Conservation (phyloP, 2,113 vertebrate genomes). For the Forbesichthys agassizii region DNA sequence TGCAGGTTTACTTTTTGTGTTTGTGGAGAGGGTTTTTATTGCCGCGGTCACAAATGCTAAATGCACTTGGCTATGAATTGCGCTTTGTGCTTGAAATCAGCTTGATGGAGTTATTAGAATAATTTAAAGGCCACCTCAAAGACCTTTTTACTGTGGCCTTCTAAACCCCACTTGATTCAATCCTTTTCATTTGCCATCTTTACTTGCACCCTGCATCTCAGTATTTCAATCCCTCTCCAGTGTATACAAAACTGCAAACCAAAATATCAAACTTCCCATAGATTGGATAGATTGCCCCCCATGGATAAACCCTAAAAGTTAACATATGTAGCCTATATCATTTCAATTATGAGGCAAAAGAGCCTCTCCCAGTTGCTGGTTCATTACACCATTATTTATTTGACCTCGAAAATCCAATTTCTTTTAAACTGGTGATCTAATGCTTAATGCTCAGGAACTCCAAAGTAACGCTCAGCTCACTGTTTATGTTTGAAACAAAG, state of each 20-base stretch:
- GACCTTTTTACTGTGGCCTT: conserved; percentile 42
- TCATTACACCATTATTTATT: not conserved
- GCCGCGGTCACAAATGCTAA: conserved; percentile 10
- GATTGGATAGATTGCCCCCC: conserved; percentile 9
- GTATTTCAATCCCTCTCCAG: conserved; percentile 48
- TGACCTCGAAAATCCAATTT: not conserved
- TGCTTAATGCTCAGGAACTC: not conserved
- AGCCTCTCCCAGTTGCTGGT: not conserved
- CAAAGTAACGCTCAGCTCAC: too few species aligned
- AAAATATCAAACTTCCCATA: conserved; percentile 6
- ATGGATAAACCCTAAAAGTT: conserved; percentile 6
- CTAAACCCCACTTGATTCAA: conserved; percentile 64
- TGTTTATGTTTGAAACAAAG: too few species aligned
- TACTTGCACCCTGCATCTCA: conserved; percentile 49
- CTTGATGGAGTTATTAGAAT: conserved; percentile 68
- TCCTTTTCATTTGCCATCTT: conserved; percentile 72
- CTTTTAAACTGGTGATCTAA: conserved; percentile 3
- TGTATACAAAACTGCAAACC: conserved; percentile 46
- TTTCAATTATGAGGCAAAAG: not conserved
- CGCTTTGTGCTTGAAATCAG: conserved; percentile 53
- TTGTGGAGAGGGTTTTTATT: conserved; percentile 14
- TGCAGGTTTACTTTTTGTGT: not conserved
- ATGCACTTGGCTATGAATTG: conserved; percentile 48
- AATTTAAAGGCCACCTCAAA: conserved; percentile 65
- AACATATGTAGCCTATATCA: conserved; percentile 11